These are phyloP conservation scores for Diaprepes abbreviatus DNA, from an alignment of 2,888 invertebrate genomes.

Conservation along the genomic window DNA sequence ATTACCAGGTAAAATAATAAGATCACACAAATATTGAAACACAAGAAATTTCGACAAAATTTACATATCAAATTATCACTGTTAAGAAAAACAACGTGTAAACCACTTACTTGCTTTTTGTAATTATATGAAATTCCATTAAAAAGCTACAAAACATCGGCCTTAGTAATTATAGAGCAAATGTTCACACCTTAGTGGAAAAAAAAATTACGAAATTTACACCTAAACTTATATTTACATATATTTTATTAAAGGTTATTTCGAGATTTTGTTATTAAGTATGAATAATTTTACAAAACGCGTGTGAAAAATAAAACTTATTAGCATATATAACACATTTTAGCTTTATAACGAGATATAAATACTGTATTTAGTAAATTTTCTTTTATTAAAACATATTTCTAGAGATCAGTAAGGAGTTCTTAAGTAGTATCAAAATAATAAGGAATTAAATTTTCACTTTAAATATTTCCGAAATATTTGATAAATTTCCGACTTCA, in stretches of 20 bases:
- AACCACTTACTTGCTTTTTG: conserved; percentile 48
- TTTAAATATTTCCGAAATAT: conserved; percentile 18
- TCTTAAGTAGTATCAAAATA: conserved; percentile 23
- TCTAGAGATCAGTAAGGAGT: conserved; percentile 24
- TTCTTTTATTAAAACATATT: conserved; percentile 16
- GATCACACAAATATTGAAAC: conserved; percentile 49
- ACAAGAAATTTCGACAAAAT: conserved; percentile 37
- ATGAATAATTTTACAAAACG: conserved; percentile 14
- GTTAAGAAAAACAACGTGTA: conserved; percentile 47
- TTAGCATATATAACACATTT: conserved; percentile 32
- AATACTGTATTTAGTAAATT: conserved; percentile 13
- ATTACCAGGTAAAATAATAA: conserved; percentile 23
- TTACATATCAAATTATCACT: conserved; percentile 52
- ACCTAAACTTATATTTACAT: conserved; percentile 21
- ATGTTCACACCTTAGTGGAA: conserved; percentile 39
- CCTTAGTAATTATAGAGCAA: conserved; percentile 45
- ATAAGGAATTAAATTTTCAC: conserved; percentile 31
- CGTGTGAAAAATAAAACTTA: conserved; percentile 23
- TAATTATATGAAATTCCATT: conserved; percentile 52
- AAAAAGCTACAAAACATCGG: conserved; percentile 39
- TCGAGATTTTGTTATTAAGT: conserved; percentile 22
- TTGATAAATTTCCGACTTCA: conserved; percentile 1
- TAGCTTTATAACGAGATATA: conserved; percentile 2
- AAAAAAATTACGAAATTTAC: conserved; percentile 34
- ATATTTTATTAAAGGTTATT: conserved; percentile 39